Evolutionary conservation across 2,888 invertebrate species (phyloP).

Genomic region (Thymelicus lineola): DNA sequence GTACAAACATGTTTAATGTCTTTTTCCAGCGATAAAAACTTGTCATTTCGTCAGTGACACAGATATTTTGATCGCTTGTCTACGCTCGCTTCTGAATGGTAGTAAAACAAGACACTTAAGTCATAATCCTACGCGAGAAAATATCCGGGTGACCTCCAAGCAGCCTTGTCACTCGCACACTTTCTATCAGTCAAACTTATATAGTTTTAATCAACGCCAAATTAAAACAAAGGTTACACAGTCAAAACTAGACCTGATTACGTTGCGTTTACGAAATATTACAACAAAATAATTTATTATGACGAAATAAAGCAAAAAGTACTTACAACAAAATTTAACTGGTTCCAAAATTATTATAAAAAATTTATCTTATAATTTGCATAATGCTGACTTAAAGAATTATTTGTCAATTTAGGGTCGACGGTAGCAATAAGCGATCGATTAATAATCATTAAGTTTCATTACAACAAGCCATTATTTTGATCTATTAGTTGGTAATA

Average conservation of each 20-base stretch:
- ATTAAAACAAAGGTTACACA: slow-evolving; percentile 45
- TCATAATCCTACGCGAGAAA: slow-evolving; percentile 42
- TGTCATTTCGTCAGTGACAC: too few relatives aligned
- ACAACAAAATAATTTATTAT: slow-evolving; percentile 29
- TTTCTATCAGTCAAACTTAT: slow-evolving; percentile 63
- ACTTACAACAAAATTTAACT: slow-evolving; percentile 23
- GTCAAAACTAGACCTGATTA: slow-evolving; percentile 36
- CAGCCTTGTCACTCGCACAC: slow-evolving; percentile 65
- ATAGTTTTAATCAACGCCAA: slow-evolving; percentile 43
- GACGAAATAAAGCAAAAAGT: slow-evolving; percentile 32
- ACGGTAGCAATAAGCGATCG: background rate
- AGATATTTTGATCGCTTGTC: background rate
- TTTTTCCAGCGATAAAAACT: too few relatives aligned
- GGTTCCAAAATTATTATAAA: slow-evolving; percentile 20
- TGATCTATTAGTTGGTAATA: too few relatives aligned
- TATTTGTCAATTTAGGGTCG: slow-evolving; percentile 2
- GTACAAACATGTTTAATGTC: too few relatives aligned
- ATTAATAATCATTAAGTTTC: too few relatives aligned
- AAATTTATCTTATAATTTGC: slow-evolving; percentile 17
- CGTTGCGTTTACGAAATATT: slow-evolving; percentile 30
- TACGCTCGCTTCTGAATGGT: background rate
- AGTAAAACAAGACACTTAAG: slow-evolving; percentile 7
- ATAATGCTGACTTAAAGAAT: slow-evolving; percentile 19
- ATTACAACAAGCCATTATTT: too few relatives aligned
- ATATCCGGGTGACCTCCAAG: slow-evolving; percentile 73